phyloP scores from a whole-genome alignment of 2,797 vertebrate species.

The Tragelaphus oryx region DNA sequence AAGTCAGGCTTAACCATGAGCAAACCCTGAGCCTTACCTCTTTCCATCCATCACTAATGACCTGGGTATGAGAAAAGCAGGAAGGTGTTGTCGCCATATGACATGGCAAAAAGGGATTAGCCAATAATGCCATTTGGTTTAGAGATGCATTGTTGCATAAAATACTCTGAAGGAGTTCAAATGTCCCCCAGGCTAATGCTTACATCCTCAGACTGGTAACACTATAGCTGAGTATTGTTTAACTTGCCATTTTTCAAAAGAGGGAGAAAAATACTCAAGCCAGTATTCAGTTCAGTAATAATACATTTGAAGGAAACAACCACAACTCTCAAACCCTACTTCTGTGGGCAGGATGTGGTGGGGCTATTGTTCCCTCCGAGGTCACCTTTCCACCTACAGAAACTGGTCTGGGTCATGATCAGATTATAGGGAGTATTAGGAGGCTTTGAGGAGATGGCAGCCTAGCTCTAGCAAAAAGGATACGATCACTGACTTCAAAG shows the following conservation, averaged over 20 bases:
- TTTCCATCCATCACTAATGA: constrained; percentile 52
- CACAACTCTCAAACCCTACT: constrained; percentile 44
- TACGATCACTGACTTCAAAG: neutral
- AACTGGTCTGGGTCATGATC: neutral
- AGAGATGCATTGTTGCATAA: constrained; percentile 74
- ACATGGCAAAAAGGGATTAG: constrained; percentile 75
- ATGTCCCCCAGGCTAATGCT: constrained; percentile 70
- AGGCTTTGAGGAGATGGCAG: neutral
- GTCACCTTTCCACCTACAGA: constrained; percentile 18
- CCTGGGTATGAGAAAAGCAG: constrained; percentile 74
- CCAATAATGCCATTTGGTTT: constrained; percentile 64
- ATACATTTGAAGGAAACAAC: constrained; percentile 57
- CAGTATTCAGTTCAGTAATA: constrained; percentile 19
- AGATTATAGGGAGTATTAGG: neutral
- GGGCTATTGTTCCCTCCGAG: neutral
- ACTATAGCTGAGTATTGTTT: constrained; percentile 76
- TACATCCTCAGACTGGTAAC: constrained; percentile 72
- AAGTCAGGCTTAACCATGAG: constrained; percentile 33
- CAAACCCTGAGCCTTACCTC: constrained; percentile 28
- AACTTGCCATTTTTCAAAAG: constrained; percentile 61
- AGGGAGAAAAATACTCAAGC: constrained; percentile 7
- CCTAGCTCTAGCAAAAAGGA: neutral
- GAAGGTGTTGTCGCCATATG: constrained; percentile 65
- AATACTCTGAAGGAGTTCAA: constrained; percentile 62
- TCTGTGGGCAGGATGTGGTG: neutral